Percentiles rank a stretch among this genome's conserved stretches.
Conservation (phyloP, 2,888 invertebrate genomes). For the Drosophila robusta region DNA sequence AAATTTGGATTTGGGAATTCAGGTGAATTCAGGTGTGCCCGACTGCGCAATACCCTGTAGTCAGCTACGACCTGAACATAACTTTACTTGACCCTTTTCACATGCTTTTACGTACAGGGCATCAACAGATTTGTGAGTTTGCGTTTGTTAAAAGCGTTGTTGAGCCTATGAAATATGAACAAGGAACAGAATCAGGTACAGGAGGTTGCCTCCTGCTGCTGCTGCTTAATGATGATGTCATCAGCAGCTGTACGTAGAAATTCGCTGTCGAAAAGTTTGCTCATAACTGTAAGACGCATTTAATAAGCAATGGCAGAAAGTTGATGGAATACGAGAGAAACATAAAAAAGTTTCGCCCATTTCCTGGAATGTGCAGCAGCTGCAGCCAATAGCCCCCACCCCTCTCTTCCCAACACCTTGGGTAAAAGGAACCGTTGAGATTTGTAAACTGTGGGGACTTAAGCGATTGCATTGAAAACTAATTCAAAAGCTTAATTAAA, state of each 20-base stretch:
- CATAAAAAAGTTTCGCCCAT: constrained; percentile 28
- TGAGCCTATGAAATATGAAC: constrained; percentile 14
- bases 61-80: no score
- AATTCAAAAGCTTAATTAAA: constrained; percentile 61
- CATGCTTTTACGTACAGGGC: background rate
- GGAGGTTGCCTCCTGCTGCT: background rate
- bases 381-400: constrained; percentile 26
- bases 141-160: background rate
- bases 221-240: constrained; percentile 51
- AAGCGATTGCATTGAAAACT: constrained; percentile 52
- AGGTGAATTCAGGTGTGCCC: background rate
- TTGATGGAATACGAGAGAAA: constrained; percentile 44
- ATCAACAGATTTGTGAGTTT: background rate
- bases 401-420: background rate
- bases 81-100: background rate
- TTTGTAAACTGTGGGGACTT: constrained; percentile 2
- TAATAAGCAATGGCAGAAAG: constrained; percentile 47
- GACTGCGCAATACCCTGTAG: background rate
- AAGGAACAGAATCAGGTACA: background rate
- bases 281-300: constrained; percentile 64
- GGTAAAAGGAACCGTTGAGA: constrained; percentile 11
- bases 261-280: constrained; percentile 57
- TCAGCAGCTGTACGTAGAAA: constrained; percentile 56
- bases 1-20: constrained; percentile 30
- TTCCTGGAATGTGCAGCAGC: constrained; percentile 21